These are phyloP conservation scores for Crypturellus undulatus DNA, from an alignment of 2,113 vertebrate species.

Conservation along the genomic window DNA sequence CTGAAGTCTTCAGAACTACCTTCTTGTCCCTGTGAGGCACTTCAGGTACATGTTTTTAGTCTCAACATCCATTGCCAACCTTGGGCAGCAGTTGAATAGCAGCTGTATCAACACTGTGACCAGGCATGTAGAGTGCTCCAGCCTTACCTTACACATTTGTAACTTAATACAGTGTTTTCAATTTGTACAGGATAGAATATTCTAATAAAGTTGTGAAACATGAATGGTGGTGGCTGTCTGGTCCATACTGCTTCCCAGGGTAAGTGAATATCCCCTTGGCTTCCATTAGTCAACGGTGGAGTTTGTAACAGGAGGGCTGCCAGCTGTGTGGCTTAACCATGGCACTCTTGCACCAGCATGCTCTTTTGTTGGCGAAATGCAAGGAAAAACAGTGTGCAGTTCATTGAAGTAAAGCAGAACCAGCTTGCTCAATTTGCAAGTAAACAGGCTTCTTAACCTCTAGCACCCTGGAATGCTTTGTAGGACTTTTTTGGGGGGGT, in stretches of 20 bases:
- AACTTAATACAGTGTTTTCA: slow-evolving; percentile 92
- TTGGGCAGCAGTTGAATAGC: slow-evolving; percentile 70
- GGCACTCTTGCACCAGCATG: neutral
- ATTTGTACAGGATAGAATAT: slow-evolving; percentile 98
- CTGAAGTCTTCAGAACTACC: slow-evolving; percentile 54
- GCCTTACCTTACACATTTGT: slow-evolving; percentile 94
- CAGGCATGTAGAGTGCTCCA: slow-evolving; percentile 86
- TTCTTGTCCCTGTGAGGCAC: slow-evolving; percentile 49
- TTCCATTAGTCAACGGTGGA: rapidly evolving
- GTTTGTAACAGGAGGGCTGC: rapidly evolving
- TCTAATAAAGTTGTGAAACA: slow-evolving; percentile 98
- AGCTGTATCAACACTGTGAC: slow-evolving; percentile 77
- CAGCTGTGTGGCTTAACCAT: neutral
- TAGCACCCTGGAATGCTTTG: neutral
- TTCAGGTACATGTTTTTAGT: slow-evolving; percentile 54
- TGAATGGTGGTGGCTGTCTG: slow-evolving; percentile 54
- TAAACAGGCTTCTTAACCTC: neutral
- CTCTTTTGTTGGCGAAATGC: neutral
- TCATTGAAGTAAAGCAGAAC: neutral
- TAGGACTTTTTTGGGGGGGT: neutral
- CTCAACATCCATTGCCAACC: slow-evolving; percentile 42
- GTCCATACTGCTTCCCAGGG: neutral
- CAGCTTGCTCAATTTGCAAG: neutral
- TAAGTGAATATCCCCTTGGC: neutral
- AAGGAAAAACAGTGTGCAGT: neutral